phyloP scores from a whole-genome alignment of 2,888 invertebrate genomes.

The Cerastis leucographa region DNA sequence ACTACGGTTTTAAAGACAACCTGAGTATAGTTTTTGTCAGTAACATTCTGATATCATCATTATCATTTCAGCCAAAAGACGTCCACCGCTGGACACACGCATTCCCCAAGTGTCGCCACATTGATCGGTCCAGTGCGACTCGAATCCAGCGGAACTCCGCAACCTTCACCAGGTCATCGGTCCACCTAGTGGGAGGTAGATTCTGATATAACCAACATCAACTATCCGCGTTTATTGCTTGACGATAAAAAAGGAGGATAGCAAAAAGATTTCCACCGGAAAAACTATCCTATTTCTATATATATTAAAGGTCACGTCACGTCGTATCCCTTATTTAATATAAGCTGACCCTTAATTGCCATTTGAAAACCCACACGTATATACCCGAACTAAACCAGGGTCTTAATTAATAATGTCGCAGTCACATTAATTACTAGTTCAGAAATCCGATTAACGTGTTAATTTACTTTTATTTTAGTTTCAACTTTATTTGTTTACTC shows the following conservation, averaged over 20 bases:
- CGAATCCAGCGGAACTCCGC: no score
- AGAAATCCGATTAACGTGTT: slow-evolving; percentile 67
- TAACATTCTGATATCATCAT: no score
- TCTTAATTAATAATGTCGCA: slow-evolving; percentile 66
- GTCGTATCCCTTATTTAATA: slow-evolving; percentile 43
- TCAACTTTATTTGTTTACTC: slow-evolving; percentile 48
- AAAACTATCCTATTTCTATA: slow-evolving; percentile 15
- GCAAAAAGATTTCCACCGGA: no score
- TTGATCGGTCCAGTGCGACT: no score
- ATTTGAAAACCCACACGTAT: slow-evolving; percentile 35
- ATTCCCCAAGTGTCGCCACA: no score
- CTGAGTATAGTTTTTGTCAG: not conserved
- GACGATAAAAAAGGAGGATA: not conserved
- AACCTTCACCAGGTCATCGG: no score
- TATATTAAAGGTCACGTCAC: slow-evolving; percentile 18
- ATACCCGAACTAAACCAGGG: slow-evolving; percentile 60
- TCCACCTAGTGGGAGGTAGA: no score
- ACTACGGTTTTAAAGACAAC: not conserved
- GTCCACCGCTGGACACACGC: no score
- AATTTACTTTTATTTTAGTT: slow-evolving; percentile 57
- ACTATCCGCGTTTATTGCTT: not conserved
- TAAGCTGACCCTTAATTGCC: slow-evolving; percentile 51
- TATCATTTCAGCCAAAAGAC: no score
- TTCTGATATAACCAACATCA: not conserved
- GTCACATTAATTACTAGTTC: slow-evolving; percentile 71